phyloP scores from a whole-genome alignment of 2,888 invertebrate genomes.

The Phaedon cochleariae region DNA sequence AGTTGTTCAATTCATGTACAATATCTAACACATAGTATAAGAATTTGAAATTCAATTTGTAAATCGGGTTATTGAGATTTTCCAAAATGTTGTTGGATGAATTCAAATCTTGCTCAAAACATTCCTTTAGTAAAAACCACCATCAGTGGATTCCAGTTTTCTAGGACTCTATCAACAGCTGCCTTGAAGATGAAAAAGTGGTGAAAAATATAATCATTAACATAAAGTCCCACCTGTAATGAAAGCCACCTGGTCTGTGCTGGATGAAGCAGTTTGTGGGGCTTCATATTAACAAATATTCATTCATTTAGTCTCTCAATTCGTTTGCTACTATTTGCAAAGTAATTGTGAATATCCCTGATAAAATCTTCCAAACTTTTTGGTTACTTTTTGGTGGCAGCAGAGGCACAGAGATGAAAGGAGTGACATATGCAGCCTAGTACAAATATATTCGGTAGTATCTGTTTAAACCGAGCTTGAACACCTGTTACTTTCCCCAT shows the following conservation, averaged over 20 bases:
- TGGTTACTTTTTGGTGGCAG: slow-evolving; percentile 25
- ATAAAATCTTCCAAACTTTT: slow-evolving; percentile 24
- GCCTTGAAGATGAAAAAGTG: slow-evolving; percentile 17
- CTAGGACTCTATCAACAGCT: slow-evolving; percentile 21
- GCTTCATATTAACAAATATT: slow-evolving; percentile 19
- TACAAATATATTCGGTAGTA: slow-evolving; percentile 21
- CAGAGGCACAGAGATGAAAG: slow-evolving; percentile 25
- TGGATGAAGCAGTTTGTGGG: slow-evolving; percentile 22
- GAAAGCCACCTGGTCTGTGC: slow-evolving; percentile 28
- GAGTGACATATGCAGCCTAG: slow-evolving; percentile 28
- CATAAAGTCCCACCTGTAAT: slow-evolving; percentile 15
- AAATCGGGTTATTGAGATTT: slow-evolving; percentile 13
- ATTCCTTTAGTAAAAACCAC: slow-evolving; percentile 17
- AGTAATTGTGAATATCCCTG: slow-evolving; percentile 23
- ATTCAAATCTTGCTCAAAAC: slow-evolving; percentile 9
- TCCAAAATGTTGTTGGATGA: slow-evolving; percentile 9
- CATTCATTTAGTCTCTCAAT: slow-evolving; percentile 14
- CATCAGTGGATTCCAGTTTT: slow-evolving; percentile 11
- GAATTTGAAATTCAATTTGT: slow-evolving; percentile 19
- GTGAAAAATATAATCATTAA: neutral
- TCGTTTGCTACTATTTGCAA: slow-evolving; percentile 25
- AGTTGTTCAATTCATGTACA: slow-evolving; percentile 2
- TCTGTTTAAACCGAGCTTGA: slow-evolving; percentile 20
- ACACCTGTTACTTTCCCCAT: slow-evolving; percentile 6
- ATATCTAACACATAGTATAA: slow-evolving; percentile 16